phyloP scores from a whole-genome alignment of 2,113 vertebrate species.

The Crotalus horridus region DNA sequence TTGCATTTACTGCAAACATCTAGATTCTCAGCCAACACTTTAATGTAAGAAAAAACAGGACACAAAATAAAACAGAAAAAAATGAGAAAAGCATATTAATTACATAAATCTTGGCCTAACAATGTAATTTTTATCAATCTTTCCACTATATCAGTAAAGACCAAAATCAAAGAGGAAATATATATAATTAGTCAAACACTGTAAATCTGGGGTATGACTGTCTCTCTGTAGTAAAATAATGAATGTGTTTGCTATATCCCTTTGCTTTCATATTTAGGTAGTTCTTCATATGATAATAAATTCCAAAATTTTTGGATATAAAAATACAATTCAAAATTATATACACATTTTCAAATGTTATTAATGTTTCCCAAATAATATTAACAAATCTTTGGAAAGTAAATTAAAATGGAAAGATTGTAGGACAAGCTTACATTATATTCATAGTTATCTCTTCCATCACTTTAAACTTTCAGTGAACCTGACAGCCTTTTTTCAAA shows the following conservation, averaged over 20 bases:
- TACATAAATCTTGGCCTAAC: neutral
- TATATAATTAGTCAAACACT: neutral
- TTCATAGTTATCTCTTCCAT: constrained; percentile 42
- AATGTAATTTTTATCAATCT: neutral
- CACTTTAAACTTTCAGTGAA: constrained; percentile 28
- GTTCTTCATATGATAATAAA: neutral
- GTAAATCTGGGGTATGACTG: neutral
- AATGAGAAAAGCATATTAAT: neutral
- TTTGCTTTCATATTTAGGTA: neutral
- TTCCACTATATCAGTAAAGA: neutral
- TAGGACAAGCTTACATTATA: neutral
- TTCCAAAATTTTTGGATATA: neutral
- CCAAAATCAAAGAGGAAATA: neutral
- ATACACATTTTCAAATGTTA: neutral
- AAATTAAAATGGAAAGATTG: neutral
- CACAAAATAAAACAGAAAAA: neutral
- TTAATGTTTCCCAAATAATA: neutral
- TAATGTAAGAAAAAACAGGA: neutral
- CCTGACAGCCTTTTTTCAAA: neutral
- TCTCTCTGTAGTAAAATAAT: neutral
- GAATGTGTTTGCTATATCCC: neutral
- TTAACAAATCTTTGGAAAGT: neutral
- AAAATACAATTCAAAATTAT: neutral
- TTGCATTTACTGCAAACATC: neutral
- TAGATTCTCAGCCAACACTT: neutral